Base-by-base conservation (phyloP, 30 jellyfish, hydroid and myxozoan species). In the Hydractinia symbiolongicarpus region DNA sequence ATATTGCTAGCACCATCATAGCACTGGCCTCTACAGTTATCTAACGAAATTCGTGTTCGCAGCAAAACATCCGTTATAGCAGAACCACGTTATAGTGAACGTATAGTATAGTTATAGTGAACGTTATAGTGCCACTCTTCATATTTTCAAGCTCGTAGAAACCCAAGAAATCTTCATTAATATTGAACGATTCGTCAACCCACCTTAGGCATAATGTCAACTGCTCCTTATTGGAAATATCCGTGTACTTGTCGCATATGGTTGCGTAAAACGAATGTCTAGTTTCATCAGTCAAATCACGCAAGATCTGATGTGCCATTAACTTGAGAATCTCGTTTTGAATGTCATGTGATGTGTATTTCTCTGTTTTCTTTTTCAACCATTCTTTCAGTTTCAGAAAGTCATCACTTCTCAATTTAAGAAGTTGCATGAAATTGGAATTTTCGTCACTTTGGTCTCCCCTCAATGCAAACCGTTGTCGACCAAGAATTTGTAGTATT, bases 241-340 rank as follows among this genome's bases (percentile, higher is more conserved):
- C 95, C 5, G 89, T 88, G 88, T 88, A 88, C 67, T 88, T 94
- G 80, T 88, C 90, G 60, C 86, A 88, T 72, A 83, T 82, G 73
- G 72, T 84, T 16, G 94, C 94, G 30, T 73, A 73, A 68, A 68
- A 82, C 79, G 79, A 78, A 84, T 79, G 44, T 51, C 83, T 66
- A 14, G 67, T 66, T 20, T 74, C 88, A 10, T 73, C 54, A 21
- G 82, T 74, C 64, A 81, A 50, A 52, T 76, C 79, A 19, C 88
- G 75, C 53, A 88, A 30, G 74, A 82, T 60, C 5, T 51, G 61
- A 69, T 88, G 78, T 20, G 86, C 73, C 94, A 88, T 88, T 67
- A 88, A 83, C 60, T n/a, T 14, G 50, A 82, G 79, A 54, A 88
- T 4, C 79, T 88, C 90, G 83, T 88, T 84, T 84, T 88, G 96